Base-by-base conservation (phyloP, 2,113 vertebrate genomes). In the Phaetusa simplex region DNA sequence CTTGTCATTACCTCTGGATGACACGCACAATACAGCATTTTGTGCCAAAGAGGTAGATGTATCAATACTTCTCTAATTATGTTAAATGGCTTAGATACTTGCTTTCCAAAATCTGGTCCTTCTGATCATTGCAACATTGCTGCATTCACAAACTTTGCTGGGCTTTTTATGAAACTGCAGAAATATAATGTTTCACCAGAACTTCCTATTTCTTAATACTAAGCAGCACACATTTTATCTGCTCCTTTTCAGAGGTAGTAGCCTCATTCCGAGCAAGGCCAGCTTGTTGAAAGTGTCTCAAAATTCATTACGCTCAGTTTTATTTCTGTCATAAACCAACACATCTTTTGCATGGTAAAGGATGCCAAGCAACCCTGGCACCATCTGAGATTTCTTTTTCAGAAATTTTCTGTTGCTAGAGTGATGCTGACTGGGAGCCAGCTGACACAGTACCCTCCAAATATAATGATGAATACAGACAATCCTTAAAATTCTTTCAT, bases 381-480 rank as follows among this genome's bases (percentile, higher is more conserved):
- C 85, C 62, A 92, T 86, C 79, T 86, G 74, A 83, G 85, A 91
- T 58, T 80, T 94, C 78, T 93, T 90, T 93, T 96, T 91, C 83
- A 95, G 91, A 94, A 58, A 70, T 93, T 69, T 86, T 90, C 84
- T 93, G 87, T 90, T 96, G 90, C 95, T 95, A 93, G 90, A 96
- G 93, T 92, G 93, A 90, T 94, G 79, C 82, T 96, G 96, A 95
- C 62, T 90, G 82, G 59, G 64, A 92, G 92, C 92, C 96, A 96
- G 92, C 93, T 96, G 90, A 94, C 94, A 92, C 36, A 93, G 85
- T 77, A 62, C 67, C 87, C 96, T 94, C 93, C 95, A 94, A 93
- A 92, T 82, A 80, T 49, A 85, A 69, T 52, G 85, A 90, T 92
- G 85, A 94, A 94, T 85, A 58, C 71, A 77, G 90, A 47, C 80